Conservation (phyloP, 1,140 invertebrate genomes). For the Papilio polyxenes region DNA sequence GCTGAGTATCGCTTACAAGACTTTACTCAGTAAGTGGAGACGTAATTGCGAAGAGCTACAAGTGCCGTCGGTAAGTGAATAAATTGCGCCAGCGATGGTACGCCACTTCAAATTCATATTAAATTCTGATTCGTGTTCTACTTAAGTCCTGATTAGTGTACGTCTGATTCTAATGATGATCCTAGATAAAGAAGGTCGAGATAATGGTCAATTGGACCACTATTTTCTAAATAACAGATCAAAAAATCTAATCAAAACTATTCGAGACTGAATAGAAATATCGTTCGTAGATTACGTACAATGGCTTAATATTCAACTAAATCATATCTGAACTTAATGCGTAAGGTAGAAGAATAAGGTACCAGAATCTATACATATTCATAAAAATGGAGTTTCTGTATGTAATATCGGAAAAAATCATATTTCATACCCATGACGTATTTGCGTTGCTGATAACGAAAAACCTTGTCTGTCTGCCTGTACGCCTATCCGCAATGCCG, state of each 20-base stretch:
- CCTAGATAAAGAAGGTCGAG: neutral
- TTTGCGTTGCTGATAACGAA: too few species aligned
- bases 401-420: too few species aligned
- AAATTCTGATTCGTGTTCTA: neutral
- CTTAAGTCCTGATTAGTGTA: neutral
- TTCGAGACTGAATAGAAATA: too few species aligned
- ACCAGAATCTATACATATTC: too few species aligned
- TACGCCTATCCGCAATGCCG: too few species aligned
- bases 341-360: too few species aligned
- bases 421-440: too few species aligned
- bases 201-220: neutral
- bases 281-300: too few species aligned
- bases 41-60: constrained; percentile 64
- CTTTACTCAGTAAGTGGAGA: constrained; percentile 49
- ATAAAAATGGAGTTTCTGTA: too few species aligned
- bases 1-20: constrained; percentile 56
- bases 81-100: constrained; percentile 30
- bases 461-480: too few species aligned
- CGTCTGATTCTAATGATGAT: neutral
- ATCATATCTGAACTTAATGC: too few species aligned
- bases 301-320: too few species aligned
- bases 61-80: constrained; percentile 50
- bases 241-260: neutral
- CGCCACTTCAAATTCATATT: neutral
- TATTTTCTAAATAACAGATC: neutral